Evolutionary conservation across 2,113 vertebrate genomes (phyloP), one percentile per base, ranked within the genome.

Genomic region (Lophotis ruficrista): DNA sequence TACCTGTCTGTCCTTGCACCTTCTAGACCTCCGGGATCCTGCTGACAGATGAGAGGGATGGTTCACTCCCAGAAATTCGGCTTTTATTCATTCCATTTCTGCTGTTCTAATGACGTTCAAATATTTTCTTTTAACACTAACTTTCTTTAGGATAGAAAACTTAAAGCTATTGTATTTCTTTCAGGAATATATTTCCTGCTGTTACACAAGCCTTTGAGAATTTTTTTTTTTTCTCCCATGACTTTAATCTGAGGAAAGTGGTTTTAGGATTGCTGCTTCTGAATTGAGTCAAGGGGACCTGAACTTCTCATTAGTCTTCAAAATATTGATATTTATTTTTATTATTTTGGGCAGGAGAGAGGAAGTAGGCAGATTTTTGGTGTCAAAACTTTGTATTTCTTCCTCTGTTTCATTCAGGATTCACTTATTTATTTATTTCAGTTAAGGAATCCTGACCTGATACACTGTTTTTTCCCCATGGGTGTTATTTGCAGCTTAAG

Each of bases 381-480:
- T 25, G 7, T 88, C 28, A 83, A 31, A 58, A 68, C 5, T 73
- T 70, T 50, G 0, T 33, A 33, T 91, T 64, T 79, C n/a, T 87
- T 89, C 12, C 9, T 30, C 12, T 65, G 15, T 62, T 87, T 83
- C 7, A 10, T 82, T 89, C 38, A 68, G 38, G 83, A 51, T 54
- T n/a, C 7, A 3, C 14, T 51, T 58, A 45, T 48, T 45, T 65
- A 45, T 43, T 45, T 65, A 60, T 62, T 68, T 38, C 23, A 90
- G 22, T 70, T 78, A 33, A 75, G 23, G 27, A 56, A 2, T 73
- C 47, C 54, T 75, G 33, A 64, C 21, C 25, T 33, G 5, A 24
- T 53, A 4, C 0, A 21, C 9, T n/a, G 2, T 24, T 27, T 7
- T 38, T 48, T 31, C 3, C 12, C 9, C 18, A 3, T 4, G 0